Evolutionary conservation across 2,888 invertebrate genomes (phyloP).

Genomic region (Ischnura elegans): DNA sequence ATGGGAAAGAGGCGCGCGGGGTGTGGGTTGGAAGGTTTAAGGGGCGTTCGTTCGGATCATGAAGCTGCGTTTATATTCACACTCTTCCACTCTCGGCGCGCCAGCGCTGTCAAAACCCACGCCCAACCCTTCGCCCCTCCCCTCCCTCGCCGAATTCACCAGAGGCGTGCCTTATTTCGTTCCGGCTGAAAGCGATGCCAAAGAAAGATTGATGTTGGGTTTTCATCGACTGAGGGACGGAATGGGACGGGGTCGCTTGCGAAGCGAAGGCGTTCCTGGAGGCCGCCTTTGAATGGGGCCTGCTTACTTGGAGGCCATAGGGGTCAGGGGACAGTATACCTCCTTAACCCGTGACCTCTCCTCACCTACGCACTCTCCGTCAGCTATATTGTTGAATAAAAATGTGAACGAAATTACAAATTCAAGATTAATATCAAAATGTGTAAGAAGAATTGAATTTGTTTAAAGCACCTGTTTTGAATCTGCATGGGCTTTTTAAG

Average conservation of each 20-base stretch:
- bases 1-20: not conserved
- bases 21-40: not conserved
- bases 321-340: not conserved
- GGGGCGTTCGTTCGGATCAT: not conserved
- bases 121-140: not conserved
- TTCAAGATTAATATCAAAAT: too few species aligned
- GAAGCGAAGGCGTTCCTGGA: not conserved
- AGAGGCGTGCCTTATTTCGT: not conserved
- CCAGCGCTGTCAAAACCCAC: not conserved
- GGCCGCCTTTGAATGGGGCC: not conserved
- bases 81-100: not conserved
- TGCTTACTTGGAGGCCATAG: not conserved
- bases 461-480: too few species aligned
- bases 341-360: too few species aligned
- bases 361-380: too few species aligned
- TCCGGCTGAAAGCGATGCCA: constrained; percentile 34
- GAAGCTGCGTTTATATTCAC: constrained; percentile 4
- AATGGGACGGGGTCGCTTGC: not conserved
- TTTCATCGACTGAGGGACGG: not conserved
- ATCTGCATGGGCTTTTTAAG: too few species aligned
- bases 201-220: constrained; percentile 60
- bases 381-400: too few species aligned
- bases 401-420: too few species aligned
- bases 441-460: too few species aligned
- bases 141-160: not conserved